A percentile compares a stretch with the other conserved stretches of the same genome.
Evolutionary conservation across 1,140 invertebrate species (phyloP).

Genomic region (Yoshiicerus persimilis): DNA sequence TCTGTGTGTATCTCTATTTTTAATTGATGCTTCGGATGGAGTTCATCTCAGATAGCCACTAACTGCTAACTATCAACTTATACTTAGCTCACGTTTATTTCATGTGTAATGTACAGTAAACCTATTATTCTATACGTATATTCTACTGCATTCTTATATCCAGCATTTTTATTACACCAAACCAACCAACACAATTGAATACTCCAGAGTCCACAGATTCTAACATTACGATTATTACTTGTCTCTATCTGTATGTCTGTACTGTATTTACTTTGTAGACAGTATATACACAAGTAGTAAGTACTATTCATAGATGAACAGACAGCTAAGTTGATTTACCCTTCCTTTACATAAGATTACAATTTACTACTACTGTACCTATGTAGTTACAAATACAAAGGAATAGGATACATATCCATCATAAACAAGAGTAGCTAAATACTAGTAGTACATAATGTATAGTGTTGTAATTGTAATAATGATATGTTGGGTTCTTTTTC

Average conservation of each 20-base stretch:
- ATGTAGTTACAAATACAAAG: no score
- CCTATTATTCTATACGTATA: not conserved
- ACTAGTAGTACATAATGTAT: not conserved
- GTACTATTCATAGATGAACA: not conserved
- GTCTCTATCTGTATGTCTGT: no score
- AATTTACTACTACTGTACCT: not conserved
- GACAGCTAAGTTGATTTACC: not conserved
- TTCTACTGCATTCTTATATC: no score
- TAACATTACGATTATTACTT: not conserved
- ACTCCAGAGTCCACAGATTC: not conserved
- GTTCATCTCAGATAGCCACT: not conserved
- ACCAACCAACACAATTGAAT: no score
- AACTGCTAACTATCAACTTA: not conserved
- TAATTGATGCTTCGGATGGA: conserved; percentile 19
- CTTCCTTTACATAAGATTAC: not conserved
- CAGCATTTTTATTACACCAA: no score
- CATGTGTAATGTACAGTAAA: not conserved
- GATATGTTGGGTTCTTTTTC: not conserved
- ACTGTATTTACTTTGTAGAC: not conserved
- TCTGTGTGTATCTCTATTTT: not conserved
- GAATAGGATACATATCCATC: no score
- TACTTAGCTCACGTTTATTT: not conserved
- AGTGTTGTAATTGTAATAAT: not conserved
- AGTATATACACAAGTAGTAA: not conserved
- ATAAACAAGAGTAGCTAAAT: not conserved